A percentile compares a stretch with the other conserved stretches of the same genome.
These are phyloP conservation scores for Liposcelis brunnea DNA, from an alignment of 2,888 invertebrate genomes.

Conservation along the genomic window DNA sequence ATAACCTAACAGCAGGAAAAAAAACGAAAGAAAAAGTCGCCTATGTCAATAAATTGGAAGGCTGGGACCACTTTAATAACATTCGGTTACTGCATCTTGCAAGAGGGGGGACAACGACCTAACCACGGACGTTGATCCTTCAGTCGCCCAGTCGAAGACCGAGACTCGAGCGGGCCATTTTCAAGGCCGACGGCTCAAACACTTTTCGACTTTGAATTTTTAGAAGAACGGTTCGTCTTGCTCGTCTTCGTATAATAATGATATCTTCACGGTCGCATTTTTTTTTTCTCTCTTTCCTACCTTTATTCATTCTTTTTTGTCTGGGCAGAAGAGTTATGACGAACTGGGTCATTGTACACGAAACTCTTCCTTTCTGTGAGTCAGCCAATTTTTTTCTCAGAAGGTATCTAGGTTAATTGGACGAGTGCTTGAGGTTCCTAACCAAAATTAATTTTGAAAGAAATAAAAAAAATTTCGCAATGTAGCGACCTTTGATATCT, in stretches of 20 bases:
- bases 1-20: too few relatives aligned
- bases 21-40: too few relatives aligned
- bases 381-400: slow-evolving; percentile 1
- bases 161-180: slow-evolving; percentile 4
- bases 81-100: slow-evolving; percentile 6
- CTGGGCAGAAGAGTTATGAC: neutral
- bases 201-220: slow-evolving; percentile 3
- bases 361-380: neutral
- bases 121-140: slow-evolving; percentile 4
- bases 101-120: slow-evolving; percentile 1
- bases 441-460: too few relatives aligned
- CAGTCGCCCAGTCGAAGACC: neutral
- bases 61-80: slow-evolving; percentile 8
- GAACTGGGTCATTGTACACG: slow-evolving; percentile 3
- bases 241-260: slow-evolving; percentile 5
- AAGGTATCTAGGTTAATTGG: too few relatives aligned
- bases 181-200: slow-evolving; percentile 6
- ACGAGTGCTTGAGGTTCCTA: too few relatives aligned
- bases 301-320: neutral
- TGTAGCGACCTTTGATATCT: too few relatives aligned
- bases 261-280: neutral
- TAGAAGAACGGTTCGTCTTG: slow-evolving; percentile 1
- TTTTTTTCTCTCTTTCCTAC: slow-evolving; percentile 4
- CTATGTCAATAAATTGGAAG: too few relatives aligned
- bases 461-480: too few relatives aligned